A percentile compares a stretch with the other conserved stretches of the same genome.
Conservation (phyloP, 1,140 invertebrate genomes). For the Drosophila bifasciata region DNA sequence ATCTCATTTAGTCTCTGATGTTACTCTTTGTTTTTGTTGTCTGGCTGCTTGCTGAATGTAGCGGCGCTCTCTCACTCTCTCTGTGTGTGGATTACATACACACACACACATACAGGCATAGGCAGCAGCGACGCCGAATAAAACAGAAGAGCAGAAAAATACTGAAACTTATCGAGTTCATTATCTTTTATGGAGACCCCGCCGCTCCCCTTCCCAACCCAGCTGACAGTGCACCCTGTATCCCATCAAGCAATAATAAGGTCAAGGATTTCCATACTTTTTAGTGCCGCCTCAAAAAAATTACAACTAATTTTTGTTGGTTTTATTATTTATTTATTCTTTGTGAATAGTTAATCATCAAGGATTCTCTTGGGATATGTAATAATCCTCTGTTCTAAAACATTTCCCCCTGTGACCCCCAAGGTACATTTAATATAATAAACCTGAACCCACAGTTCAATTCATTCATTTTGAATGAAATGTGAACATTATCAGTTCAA, state of each 20-base stretch:
- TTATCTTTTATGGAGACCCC: conserved; percentile 55
- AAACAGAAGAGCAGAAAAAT: conserved; percentile 28
- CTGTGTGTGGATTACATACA: conserved; percentile 27
- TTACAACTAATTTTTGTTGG: neutral
- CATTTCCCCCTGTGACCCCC: too few relatives aligned
- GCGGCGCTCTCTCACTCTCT: conserved; percentile 20
- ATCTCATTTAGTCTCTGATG: conserved; percentile 38
- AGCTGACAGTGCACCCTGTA: neutral
- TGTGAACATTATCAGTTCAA: conserved; percentile 27
- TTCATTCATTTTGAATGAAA: neutral
- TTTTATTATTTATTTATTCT: neutral
- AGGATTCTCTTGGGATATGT: too few relatives aligned
- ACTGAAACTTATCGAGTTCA: conserved; percentile 68
- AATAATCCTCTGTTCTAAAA: too few relatives aligned
- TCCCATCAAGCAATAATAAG: conserved; percentile 41
- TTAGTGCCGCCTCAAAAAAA: conserved; percentile 20
- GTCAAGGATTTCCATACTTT: conserved; percentile 71
- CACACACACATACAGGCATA: neutral
- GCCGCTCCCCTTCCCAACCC: too few relatives aligned
- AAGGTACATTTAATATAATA: neutral
- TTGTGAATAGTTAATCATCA: neutral
- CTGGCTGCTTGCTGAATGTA: too few relatives aligned
- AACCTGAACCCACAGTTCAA: neutral
- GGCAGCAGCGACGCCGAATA: conserved; percentile 6
- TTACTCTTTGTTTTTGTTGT: conserved; percentile 16